Percentiles rank a stretch among this genome's conserved stretches.
phyloP scores from a whole-genome alignment of 2,113 vertebrate species.

The Hypomesus transpacificus region DNA sequence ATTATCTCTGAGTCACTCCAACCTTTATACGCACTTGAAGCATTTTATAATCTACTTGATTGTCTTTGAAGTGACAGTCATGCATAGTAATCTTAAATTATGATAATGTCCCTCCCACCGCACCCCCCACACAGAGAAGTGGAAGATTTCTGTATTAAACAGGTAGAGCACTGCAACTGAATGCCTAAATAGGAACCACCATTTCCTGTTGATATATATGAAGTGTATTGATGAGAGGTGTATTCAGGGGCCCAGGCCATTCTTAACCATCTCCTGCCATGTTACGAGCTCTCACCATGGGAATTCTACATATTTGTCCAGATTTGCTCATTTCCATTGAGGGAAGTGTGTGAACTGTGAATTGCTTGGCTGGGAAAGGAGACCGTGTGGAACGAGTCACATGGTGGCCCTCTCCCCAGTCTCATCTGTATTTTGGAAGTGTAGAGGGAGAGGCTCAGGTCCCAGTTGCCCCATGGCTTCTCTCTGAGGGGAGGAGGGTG shows the following conservation, averaged over 20 bases:
- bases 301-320: too few species aligned
- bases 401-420: constrained; percentile 23
- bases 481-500: constrained; percentile 35
- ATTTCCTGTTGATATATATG: not conserved
- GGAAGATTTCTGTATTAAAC: constrained; percentile 45
- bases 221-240: too few species aligned
- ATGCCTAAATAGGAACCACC: constrained; percentile 25
- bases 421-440: constrained; percentile 57
- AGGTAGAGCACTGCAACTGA: constrained; percentile 24
- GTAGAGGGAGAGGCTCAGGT: constrained; percentile 33
- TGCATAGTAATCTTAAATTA: constrained; percentile 62
- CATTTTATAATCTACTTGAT: constrained; percentile 62
- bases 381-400: constrained; percentile 23
- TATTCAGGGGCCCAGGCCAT: too few species aligned
- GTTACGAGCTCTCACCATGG: too few species aligned
- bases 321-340: constrained; percentile 14
- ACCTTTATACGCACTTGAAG: constrained; percentile 48
- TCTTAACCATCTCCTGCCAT: too few species aligned
- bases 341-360: not conserved
- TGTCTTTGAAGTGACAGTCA: constrained; percentile 65
- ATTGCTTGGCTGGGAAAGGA: constrained; percentile 22
- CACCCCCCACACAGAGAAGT: constrained; percentile 26
- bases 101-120: constrained; percentile 49
- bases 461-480: constrained; percentile 38
- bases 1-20: constrained; percentile 59